These are phyloP conservation scores for Crambe crambe DNA, from an alignment of 37 sponge, comb jelly and placozoan genomes.

Conservation along the genomic window DNA sequence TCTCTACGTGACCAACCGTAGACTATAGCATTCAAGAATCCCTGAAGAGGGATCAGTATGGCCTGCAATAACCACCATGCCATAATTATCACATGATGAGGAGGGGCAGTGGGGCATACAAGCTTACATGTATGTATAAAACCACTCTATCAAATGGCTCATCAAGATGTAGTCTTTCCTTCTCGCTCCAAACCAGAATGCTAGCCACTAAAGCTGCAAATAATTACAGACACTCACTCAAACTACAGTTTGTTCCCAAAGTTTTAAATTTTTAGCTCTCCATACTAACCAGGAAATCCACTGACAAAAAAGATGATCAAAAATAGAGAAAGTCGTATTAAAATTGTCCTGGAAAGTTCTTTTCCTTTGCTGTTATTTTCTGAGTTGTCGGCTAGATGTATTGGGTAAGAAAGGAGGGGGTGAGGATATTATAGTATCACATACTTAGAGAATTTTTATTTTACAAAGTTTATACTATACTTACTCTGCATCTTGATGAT, in stretches of 20 bases:
- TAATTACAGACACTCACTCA: no score
- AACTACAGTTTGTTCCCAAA: not conserved
- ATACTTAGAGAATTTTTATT: no score
- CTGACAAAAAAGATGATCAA: conserved; percentile 56
- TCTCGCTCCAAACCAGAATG: conserved; percentile 43
- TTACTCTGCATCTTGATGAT: conserved; percentile 2
- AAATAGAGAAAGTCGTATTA: conserved; percentile 44
- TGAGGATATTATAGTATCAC: not conserved
- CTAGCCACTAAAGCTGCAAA: conserved; percentile 50
- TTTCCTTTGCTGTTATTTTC: not conserved
- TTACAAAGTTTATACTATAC: no score
- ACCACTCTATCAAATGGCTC: conserved; percentile 45
- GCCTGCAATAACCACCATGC: conserved; percentile 42
- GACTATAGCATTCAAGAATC: conserved; percentile 68
- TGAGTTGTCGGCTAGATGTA: not conserved
- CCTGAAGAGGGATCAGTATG: conserved; percentile 67
- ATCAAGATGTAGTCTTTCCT: conserved; percentile 7
- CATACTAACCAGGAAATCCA: conserved; percentile 69
- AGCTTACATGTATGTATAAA: conserved; percentile 64
- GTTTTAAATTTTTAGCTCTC: not conserved
- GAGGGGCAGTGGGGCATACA: not conserved
- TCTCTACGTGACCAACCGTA: conserved; percentile 74
- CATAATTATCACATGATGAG: not conserved
- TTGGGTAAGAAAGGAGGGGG: not conserved
- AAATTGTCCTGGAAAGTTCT: conserved; percentile 32